These are phyloP conservation scores for Adelges cooleyi DNA, from an alignment of 1,140 invertebrate species.

Conservation along the genomic window DNA sequence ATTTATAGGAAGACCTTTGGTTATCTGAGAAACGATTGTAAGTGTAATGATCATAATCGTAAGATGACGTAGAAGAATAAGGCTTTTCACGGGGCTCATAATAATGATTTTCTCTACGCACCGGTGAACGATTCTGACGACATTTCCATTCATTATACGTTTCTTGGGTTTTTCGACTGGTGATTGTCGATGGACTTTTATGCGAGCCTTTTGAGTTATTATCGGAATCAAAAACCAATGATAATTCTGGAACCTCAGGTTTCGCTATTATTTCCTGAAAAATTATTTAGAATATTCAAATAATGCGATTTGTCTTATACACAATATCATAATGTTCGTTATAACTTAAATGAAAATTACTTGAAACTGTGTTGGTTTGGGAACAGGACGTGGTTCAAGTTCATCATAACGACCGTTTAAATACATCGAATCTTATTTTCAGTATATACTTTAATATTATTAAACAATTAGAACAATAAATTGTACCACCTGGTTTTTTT, in stretches of 20 bases:
- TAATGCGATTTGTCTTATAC: neutral
- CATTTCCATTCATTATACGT: constrained; percentile 20
- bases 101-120: neutral
- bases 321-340: neutral
- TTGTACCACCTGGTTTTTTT: too few relatives aligned
- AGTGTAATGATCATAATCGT: constrained; percentile 1
- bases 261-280: constrained; percentile 24
- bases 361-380: constrained; percentile 17
- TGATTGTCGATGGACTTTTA: neutral
- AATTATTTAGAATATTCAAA: neutral
- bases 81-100: neutral
- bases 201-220: neutral
- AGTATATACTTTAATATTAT: too few relatives aligned
- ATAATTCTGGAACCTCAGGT: constrained; percentile 30
- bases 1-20: neutral
- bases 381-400: constrained; percentile 9
- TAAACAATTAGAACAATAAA: too few relatives aligned
- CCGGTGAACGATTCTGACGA: neutral
- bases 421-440: too few relatives aligned
- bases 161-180: neutral
- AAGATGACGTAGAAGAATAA: neutral
- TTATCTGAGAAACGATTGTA: neutral
- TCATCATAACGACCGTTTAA: neutral
- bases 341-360: neutral
- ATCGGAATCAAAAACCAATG: constrained; percentile 22